Base-by-base conservation (phyloP, 2,797 vertebrate species). In the Furcifer pardalis region DNA sequence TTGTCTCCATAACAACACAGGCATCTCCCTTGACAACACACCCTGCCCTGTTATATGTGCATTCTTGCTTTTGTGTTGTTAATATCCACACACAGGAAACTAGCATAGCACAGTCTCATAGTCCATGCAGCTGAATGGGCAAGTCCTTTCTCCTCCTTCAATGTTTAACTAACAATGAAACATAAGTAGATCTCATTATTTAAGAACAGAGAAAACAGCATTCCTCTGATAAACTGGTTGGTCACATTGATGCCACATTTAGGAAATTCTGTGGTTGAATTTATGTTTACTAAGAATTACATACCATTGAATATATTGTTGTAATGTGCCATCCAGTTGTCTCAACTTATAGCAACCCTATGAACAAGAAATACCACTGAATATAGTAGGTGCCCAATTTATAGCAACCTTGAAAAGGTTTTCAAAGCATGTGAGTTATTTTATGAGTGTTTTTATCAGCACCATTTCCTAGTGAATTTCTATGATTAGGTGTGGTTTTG, bases 1-100 rank as follows among this genome's bases (percentile, higher is more conserved):
- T 71, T 81, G 79, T 86, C 77, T 69, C 84, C 84, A 86, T 86
- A 77, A 76, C 73, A 86, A 81, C 84, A 77, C 63, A 81, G 65
- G 69, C 23, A 32, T 86, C 79, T 86, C 73, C 79, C 79, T 77
- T 81, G 79, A 69, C 63, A 86, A 81, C 84, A 81, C 30, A 23
- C 10, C 44, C 40, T 80, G 23, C 49, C 42, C 25, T 75, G 62
- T 42, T 69, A 44, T 63, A 85, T 9, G 27, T 81, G 63, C 40
- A 81, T 76, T 37, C 63, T 69, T 81, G 73, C 35, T 60, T 75
- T 23, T 66, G 32, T 37, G 1, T 79, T 79, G 79, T 32, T 46
- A 79, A 46, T n/a, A 59, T 62, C 42, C 76, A 84, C 30, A 60
- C 52, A 44, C 35, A 71, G n/a, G 44, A 73, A 46, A 72, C 8